Conservation (phyloP, 2,888 invertebrate genomes). For the Drosophila buzzatii region DNA sequence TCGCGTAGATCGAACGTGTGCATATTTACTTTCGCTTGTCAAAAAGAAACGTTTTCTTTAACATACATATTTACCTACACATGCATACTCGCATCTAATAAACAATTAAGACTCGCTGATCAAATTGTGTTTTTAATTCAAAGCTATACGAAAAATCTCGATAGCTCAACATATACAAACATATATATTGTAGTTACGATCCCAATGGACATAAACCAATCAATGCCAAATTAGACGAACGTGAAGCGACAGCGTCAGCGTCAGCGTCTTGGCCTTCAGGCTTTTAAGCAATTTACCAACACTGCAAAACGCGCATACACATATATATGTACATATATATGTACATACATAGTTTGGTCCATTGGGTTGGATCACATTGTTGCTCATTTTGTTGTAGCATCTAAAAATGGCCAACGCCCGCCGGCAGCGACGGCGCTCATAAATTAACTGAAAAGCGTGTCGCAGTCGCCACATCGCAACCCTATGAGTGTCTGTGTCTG, state of each 20-base stretch:
- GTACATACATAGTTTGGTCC: neutral
- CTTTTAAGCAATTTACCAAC: conserved; percentile 15
- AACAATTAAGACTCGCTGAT: too few relatives aligned
- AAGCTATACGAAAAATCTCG: too few relatives aligned
- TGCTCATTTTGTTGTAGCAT: conserved; percentile 35
- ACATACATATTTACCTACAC: too few relatives aligned
- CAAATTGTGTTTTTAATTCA: too few relatives aligned
- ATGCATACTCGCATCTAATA: too few relatives aligned
- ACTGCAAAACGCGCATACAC: conserved; percentile 7
- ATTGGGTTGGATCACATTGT: conserved; percentile 25
- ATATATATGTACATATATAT: neutral
- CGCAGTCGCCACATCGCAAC: conserved; percentile 27
- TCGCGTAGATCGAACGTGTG: too few relatives aligned
- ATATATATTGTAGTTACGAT: neutral
- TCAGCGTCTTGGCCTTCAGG: conserved; percentile 2
- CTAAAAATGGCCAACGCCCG: conserved; percentile 32
- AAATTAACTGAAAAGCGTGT: conserved; percentile 48
- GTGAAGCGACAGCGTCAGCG: neutral
- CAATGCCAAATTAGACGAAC: conserved; percentile 8
- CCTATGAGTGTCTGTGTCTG: neutral
- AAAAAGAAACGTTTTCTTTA: too few relatives aligned
- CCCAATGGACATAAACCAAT: conserved; percentile 8
- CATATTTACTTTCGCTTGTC: too few relatives aligned
- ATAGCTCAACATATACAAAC: too few relatives aligned
- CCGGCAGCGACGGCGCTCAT: conserved; percentile 31